Evolutionary conservation across 1,140 invertebrate genomes (phyloP).

Genomic region (Saccostrea glomerata): DNA sequence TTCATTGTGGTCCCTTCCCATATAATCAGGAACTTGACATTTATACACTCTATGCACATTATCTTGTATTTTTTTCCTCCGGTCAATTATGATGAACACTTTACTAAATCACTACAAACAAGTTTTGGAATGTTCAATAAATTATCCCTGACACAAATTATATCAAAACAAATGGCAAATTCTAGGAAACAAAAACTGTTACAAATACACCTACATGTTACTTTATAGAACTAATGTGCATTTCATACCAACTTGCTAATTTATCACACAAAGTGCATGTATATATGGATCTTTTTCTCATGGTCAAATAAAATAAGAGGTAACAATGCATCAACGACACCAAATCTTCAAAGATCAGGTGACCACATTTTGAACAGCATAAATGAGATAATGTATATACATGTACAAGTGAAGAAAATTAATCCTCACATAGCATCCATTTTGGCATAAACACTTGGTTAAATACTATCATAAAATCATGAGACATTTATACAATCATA

Average conservation of each 20-base stretch:
- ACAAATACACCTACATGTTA: too few relatives aligned
- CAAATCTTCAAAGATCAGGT: too few relatives aligned
- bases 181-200: too few relatives aligned
- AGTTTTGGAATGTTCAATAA: constrained; percentile 3
- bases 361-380: too few relatives aligned
- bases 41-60: background rate
- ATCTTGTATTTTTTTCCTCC: background rate
- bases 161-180: background rate
- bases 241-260: too few relatives aligned
- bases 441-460: background rate
- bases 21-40: background rate
- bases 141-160: background rate
- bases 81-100: background rate
- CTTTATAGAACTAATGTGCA: too few relatives aligned
- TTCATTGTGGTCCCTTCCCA: background rate
- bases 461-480: background rate
- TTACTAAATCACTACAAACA: background rate
- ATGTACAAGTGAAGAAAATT: background rate
- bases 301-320: too few relatives aligned
- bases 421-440: background rate
- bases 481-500: background rate
- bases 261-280: too few relatives aligned
- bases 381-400: background rate
- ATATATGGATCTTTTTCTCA: too few relatives aligned
- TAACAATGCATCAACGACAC: too few relatives aligned